A percentile compares a stretch with the other conserved stretches of the same genome.
phyloP scores from a whole-genome alignment of 1,140 invertebrate species.

The Potamilus streckersoni region DNA sequence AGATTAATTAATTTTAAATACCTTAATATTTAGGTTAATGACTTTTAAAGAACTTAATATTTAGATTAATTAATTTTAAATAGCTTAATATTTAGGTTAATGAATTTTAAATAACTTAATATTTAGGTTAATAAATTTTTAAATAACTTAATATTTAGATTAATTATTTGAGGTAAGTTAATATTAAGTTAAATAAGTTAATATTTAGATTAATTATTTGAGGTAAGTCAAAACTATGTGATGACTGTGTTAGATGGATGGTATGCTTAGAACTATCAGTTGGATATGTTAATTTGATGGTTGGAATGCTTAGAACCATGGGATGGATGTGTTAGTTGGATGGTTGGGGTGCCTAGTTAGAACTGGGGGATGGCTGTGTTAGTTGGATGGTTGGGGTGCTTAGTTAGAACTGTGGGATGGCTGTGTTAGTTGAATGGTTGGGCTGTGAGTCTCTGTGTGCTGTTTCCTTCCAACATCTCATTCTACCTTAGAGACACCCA shows the following conservation, averaged over 20 bases:
- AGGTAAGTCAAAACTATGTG: constrained; percentile 43
- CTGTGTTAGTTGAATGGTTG: background rate
- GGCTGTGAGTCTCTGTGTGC: constrained; percentile 68
- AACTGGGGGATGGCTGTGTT: constrained; percentile 69
- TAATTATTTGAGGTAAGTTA: too few relatives aligned
- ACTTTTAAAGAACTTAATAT: too few relatives aligned
- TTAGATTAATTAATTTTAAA: too few relatives aligned
- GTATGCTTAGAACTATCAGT: background rate
- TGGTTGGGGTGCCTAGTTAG: background rate
- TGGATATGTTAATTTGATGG: background rate
- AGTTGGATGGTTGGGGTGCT: background rate
- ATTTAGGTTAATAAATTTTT: too few relatives aligned
- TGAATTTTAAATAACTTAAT: too few relatives aligned
- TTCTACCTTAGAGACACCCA: constrained; percentile 90
- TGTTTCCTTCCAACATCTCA: constrained; percentile 88
- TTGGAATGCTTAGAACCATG: background rate
- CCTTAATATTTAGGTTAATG: too few relatives aligned
- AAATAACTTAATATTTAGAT: too few relatives aligned
- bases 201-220: too few relatives aligned
- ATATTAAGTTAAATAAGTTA: too few relatives aligned
- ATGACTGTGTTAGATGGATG: constrained; percentile 67
- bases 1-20: too few relatives aligned
- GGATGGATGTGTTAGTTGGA: background rate
- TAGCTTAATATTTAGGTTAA: too few relatives aligned
- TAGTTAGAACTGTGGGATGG: background rate